Conservation (phyloP, 2,888 invertebrate genomes). For the Dynastes maya region DNA sequence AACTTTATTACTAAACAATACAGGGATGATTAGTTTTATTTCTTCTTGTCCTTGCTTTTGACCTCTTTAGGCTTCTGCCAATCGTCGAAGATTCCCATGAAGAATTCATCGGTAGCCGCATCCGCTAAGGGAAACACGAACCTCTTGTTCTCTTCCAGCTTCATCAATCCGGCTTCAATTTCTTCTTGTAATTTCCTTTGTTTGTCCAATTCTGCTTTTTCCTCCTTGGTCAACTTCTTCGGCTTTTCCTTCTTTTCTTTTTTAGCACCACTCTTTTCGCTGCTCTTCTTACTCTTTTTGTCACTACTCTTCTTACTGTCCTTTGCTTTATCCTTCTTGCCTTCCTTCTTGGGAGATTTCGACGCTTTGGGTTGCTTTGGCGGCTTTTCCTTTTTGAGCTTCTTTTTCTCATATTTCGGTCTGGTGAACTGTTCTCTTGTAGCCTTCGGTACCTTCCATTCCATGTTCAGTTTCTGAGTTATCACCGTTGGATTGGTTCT, state of each 20-base stretch:
- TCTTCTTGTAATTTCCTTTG: conserved; percentile 60
- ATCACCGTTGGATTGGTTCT: conserved; percentile 63
- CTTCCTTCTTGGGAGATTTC: conserved; percentile 56
- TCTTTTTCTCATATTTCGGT: conserved; percentile 58
- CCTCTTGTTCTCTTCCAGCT: conserved; percentile 62
- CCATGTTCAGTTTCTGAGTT: conserved; percentile 64
- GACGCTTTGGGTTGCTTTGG: conserved; percentile 57
- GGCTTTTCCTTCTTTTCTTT: conserved; percentile 55
- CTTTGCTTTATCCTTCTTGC: conserved; percentile 58
- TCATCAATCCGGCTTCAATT: conserved; percentile 59
- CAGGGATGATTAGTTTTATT: conserved; percentile 16
- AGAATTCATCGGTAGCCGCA: conserved; percentile 65
- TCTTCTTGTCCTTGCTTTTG: conserved; percentile 49
- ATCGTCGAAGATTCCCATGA: conserved; percentile 64
- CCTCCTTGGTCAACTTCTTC: conserved; percentile 59
- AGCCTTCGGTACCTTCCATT: conserved; percentile 66
- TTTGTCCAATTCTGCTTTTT: conserved; percentile 61
- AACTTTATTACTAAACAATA: neutral
- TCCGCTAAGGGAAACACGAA: conserved; percentile 67
- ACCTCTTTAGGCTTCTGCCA: conserved; percentile 59
- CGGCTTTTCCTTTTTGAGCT: conserved; percentile 57
- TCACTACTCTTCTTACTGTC: conserved; percentile 54
- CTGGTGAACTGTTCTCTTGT: conserved; percentile 63
- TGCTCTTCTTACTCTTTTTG: conserved; percentile 55
- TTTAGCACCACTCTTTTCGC: conserved; percentile 44